Conservation (phyloP, 2,113 vertebrate genomes). For the Pseudonaja textilis region DNA sequence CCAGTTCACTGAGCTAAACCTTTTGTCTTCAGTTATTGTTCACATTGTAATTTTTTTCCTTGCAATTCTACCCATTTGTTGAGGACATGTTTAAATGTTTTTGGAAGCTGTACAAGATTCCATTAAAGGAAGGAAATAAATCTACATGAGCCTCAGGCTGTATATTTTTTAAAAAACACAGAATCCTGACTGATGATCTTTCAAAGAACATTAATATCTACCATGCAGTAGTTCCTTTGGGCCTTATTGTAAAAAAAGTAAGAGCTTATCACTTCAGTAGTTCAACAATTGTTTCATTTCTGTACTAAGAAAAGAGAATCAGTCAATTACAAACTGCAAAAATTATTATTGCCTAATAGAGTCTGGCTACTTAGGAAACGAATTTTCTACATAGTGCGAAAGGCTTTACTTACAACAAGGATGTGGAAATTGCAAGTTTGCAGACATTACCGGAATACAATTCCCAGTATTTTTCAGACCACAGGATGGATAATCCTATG, state of each 20-base stretch:
- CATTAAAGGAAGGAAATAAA: slow-evolving; percentile 16
- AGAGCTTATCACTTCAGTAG: slow-evolving; percentile 14
- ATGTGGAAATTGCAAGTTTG: neutral
- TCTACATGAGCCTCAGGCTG: neutral
- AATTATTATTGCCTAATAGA: neutral
- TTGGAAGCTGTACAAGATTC: slow-evolving; percentile 25
- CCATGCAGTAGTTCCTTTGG: neutral
- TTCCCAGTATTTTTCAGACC: neutral
- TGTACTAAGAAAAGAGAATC: neutral
- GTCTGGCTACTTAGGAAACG: neutral
- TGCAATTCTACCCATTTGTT: slow-evolving; percentile 31
- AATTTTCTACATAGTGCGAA: neutral
- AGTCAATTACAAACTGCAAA: slow-evolving; percentile 4
- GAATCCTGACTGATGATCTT: neutral
- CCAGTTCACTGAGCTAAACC: slow-evolving; percentile 35
- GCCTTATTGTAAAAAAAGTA: neutral
- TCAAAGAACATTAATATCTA: slow-evolving; percentile 14
- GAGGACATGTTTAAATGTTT: slow-evolving; percentile 33
- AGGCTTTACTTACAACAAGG: neutral
- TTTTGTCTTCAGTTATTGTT: slow-evolving; percentile 3
- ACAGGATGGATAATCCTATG: fast-evolving
- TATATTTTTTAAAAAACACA: slow-evolving; percentile 3
- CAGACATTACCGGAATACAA: neutral
- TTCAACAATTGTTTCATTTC: neutral
- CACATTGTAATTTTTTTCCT: neutral